Evolutionary conservation across 2,113 vertebrate genomes (phyloP).

Genomic region (Solea senegalensis): DNA sequence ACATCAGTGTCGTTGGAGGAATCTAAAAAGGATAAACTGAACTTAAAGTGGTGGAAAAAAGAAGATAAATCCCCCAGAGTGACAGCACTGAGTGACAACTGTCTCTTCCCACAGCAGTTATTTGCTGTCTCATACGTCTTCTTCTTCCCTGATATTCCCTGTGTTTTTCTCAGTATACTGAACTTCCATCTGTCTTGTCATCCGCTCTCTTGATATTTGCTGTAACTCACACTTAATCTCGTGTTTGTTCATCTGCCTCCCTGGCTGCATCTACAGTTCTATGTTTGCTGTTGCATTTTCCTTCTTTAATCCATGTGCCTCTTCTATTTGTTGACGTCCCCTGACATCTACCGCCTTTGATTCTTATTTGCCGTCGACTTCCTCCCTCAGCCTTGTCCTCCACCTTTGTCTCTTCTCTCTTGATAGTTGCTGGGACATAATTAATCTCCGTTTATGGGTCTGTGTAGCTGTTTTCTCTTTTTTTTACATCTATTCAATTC

Average conservation of each 20-base stretch:
- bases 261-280: constrained; percentile 11
- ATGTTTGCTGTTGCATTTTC: constrained; percentile 17
- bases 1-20: not conserved
- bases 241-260: constrained; percentile 51
- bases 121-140: not conserved
- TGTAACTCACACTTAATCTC: constrained; percentile 49
- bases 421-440: constrained; percentile 19
- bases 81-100: constrained; percentile 21
- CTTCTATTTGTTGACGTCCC: constrained; percentile 3
- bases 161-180: not conserved
- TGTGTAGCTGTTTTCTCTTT: constrained; percentile 19
- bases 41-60: not conserved
- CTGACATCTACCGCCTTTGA: not conserved
- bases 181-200: constrained; percentile 36
- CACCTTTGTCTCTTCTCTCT: constrained; percentile 18
- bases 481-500: constrained; percentile 17
- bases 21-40: constrained; percentile 2
- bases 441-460: constrained; percentile 49
- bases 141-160: not conserved
- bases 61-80: not conserved
- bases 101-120: constrained; percentile 15
- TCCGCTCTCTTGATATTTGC: constrained; percentile 37
- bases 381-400: constrained; percentile 9
- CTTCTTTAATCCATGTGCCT: not conserved
- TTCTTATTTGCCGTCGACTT: not conserved